Evolutionary conservation across 2,797 vertebrate genomes (phyloP), one percentile per base, ranked within the genome.

Genomic region (Okamejei kenojei): DNA sequence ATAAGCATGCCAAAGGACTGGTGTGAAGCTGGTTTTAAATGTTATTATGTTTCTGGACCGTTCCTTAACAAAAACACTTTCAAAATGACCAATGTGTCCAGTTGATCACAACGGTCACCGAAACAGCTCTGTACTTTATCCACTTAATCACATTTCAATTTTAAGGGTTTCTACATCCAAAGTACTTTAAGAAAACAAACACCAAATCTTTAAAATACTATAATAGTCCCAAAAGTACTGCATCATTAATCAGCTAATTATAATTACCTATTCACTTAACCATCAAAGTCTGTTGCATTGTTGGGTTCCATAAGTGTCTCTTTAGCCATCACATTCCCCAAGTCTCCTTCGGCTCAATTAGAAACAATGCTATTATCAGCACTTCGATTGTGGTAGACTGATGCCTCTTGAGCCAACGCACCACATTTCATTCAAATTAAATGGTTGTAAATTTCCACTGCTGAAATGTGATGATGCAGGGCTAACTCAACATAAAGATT

Each of bases 391-490:
- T 29, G 6, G 65, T 8, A 73, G 35, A 23, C 35, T 38, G 4
- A 68, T 21, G 88, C 1, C 65, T 73, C 21, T 73, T 73, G 88
- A 90, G 23, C 21, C 32, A 71, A 68, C 5, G 29, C 11, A 68
- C 86, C 11, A 68, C 86, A 21, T 71, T 90, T 90, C 86, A n/a
- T 21, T 90, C 63, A 90, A 90, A 13, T 61, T 58, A 84, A 26
- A 84, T 29, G 81, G 7, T 21, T 23, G 21, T 1, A 90, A 38
- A 71, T 90, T 90, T 35, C 86, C 68, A 32, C 63, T 11, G 11
- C 86, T 38, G 32, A 71, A 45, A 38, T 13, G 38, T 91, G 32
- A 23, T 26, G 17, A 74, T 32, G 35, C 68, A 91, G 65, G 11
- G 11, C 10, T 21, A 91, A 73, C 88, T 54, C 10, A 73, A 38